Base-by-base conservation (phyloP, 2,113 vertebrate genomes). In the Centrocercus urophasianus region DNA sequence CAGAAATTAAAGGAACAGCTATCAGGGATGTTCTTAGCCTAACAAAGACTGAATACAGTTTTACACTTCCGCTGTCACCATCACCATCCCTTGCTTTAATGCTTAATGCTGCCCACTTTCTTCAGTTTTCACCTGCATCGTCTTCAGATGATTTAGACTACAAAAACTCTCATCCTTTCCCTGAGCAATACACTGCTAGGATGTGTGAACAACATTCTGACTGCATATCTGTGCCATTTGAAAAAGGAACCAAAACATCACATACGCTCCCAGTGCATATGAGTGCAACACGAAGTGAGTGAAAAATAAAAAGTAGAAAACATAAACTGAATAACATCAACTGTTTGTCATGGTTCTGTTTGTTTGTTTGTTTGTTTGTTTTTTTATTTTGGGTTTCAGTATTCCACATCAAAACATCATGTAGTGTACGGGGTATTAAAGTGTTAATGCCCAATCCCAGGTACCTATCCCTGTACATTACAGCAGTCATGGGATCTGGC, bases 1-100 rank as follows among this genome's bases (percentile, higher is more conserved):
- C 90, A 47, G 88, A 97, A 95, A 76, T 69, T 56, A 95, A 96
- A 97, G 95, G 77, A 97, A 95, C 69, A 88, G 70, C 28, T 80
- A 61, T 32, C 2, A 17, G 60, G 36, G 81, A 95, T 90, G 79
- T 47, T 88, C 75, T 86, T 73, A 91, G 27, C 5, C 64, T 89
- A 79, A 40, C 8, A 57, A 85, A 94, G 69, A 42, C 2, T 20
- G 20, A 89, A 83, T 22, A 69, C 8, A 9, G 22, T 24, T 36
- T 21, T 77, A 54, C 40, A 69, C 32, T 67, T 74, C n/a, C 43
- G 32, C 17, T 40, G 38, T 28, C 54, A 66, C 48, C 50, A n/a
- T 28, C 54, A 66, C 48, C 50, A n/a, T 66, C 74, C 56, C 30
- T 57, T 50, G 30, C 5, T 71, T 83, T 80, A 42, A 27, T 8